These are phyloP conservation scores for Vanessa cardui DNA, from an alignment of 2,888 invertebrate genomes.

Conservation along the genomic window DNA sequence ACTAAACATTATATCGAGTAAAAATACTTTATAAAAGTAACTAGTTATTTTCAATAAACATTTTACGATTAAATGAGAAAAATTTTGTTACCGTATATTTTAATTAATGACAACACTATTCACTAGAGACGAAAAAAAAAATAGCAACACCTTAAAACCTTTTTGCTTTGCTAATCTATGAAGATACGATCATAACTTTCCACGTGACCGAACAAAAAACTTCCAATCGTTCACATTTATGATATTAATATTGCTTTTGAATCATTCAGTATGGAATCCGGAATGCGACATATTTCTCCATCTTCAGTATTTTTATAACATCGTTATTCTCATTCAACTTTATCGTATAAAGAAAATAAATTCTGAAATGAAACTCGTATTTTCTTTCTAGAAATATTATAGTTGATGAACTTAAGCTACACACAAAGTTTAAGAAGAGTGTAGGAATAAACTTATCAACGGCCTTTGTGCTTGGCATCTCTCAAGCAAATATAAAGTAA, in stretches of 20 bases:
- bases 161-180: too few species aligned
- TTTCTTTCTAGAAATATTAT: conserved; percentile 15
- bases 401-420: conserved; percentile 24
- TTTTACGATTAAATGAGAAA: too few species aligned
- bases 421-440: conserved; percentile 23
- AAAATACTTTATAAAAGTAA: too few species aligned
- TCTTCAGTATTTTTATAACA: not conserved
- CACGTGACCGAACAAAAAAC: too few species aligned
- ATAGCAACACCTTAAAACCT: too few species aligned
- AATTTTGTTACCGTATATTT: too few species aligned
- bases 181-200: too few species aligned
- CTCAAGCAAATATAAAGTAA: conserved; percentile 3
- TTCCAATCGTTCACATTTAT: not conserved
- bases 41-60: too few species aligned
- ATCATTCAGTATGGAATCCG: not conserved
- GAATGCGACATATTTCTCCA: not conserved
- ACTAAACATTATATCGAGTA: too few species aligned
- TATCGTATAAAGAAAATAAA: conserved; percentile 9
- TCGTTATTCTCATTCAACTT: conserved; percentile 7
- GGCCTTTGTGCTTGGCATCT: conserved; percentile 12
- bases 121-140: too few species aligned
- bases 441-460: conserved; percentile 21
- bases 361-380: conserved; percentile 12
- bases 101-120: too few species aligned
- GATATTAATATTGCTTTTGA: not conserved